Conservation (phyloP, 2,888 invertebrate genomes). For the Xanthorhoe designata region DNA sequence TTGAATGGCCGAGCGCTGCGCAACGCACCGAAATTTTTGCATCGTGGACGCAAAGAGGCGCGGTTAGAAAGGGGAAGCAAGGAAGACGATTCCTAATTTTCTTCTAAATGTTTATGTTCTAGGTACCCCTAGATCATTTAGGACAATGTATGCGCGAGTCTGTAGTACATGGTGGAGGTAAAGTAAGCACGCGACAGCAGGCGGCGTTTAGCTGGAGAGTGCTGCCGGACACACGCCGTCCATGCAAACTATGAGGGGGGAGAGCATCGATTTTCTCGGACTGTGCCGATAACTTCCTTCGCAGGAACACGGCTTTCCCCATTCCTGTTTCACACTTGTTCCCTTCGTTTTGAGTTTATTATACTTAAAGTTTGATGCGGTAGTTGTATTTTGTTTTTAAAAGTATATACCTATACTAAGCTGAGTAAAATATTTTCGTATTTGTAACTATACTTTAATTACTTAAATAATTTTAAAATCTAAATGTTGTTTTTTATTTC, state of each 20-base stretch:
- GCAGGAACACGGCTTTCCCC: slow-evolving; percentile 62
- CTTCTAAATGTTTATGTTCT: slow-evolving; percentile 18
- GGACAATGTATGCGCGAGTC: slow-evolving; percentile 14
- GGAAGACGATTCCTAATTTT: slow-evolving; percentile 57
- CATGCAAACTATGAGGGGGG: slow-evolving; percentile 85
- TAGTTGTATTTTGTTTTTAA: background rate
- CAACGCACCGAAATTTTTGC: slow-evolving; percentile 73
- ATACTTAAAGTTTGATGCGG: background rate
- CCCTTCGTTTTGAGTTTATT: slow-evolving; percentile 41
- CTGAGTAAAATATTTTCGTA: background rate
- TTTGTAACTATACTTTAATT: too few relatives aligned
- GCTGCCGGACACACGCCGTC: slow-evolving; percentile 60
- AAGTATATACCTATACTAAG: background rate
- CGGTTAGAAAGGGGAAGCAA: slow-evolving; percentile 50
- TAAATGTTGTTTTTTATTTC: too few relatives aligned
- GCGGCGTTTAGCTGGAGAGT: background rate
- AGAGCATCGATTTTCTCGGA: slow-evolving; percentile 83
- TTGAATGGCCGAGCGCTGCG: slow-evolving; percentile 61
- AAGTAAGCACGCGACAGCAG: slow-evolving; percentile 32
- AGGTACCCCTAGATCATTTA: slow-evolving; percentile 1
- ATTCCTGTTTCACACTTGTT: slow-evolving; percentile 62
- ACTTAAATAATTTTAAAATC: too few relatives aligned
- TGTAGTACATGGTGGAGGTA: slow-evolving; percentile 39
- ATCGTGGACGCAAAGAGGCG: slow-evolving; percentile 63
- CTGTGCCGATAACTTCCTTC: slow-evolving; percentile 78